Conservation (phyloP, 2,888 invertebrate genomes). For the Dilophus febrilis region DNA sequence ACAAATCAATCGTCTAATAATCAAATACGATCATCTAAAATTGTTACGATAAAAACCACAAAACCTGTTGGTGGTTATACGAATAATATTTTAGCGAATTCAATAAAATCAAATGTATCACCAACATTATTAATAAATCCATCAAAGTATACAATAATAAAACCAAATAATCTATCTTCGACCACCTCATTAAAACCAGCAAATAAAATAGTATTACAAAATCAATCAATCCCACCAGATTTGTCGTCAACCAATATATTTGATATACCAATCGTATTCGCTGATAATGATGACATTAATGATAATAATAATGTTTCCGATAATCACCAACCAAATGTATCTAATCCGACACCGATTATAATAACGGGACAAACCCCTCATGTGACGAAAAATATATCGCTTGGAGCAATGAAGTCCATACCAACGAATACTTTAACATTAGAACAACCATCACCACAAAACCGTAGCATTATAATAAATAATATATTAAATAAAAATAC, state of each 20-base stretch:
- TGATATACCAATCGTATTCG: conserved; percentile 48
- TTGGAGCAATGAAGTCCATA: neutral
- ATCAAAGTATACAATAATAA: conserved; percentile 26
- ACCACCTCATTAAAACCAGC: too few species aligned
- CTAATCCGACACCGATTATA: conserved; percentile 6
- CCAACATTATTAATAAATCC: conserved; percentile 13
- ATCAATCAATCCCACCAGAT: conserved; percentile 25
- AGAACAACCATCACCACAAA: neutral
- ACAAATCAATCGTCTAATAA: too few species aligned
- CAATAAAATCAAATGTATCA: conserved; percentile 4
- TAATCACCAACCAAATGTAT: neutral
- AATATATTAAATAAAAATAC: neutral
- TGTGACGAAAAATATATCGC: too few species aligned
- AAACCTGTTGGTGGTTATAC: conserved; percentile 16
- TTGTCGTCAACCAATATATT: conserved; percentile 38
- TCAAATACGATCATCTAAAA: too few species aligned
- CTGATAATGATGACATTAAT: conserved; percentile 34
- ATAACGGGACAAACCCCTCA: conserved; percentile 1
- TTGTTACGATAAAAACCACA: conserved; percentile 7
- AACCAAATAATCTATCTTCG: conserved; percentile 14
- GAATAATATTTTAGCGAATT: conserved; percentile 18
- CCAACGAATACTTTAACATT: neutral
- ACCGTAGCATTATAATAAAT: neutral
- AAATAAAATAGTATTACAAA: too few species aligned
- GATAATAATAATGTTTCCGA: conserved; percentile 5